phyloP scores from a whole-genome alignment of 2,888 invertebrate species.

The Polyommatus icarus region DNA sequence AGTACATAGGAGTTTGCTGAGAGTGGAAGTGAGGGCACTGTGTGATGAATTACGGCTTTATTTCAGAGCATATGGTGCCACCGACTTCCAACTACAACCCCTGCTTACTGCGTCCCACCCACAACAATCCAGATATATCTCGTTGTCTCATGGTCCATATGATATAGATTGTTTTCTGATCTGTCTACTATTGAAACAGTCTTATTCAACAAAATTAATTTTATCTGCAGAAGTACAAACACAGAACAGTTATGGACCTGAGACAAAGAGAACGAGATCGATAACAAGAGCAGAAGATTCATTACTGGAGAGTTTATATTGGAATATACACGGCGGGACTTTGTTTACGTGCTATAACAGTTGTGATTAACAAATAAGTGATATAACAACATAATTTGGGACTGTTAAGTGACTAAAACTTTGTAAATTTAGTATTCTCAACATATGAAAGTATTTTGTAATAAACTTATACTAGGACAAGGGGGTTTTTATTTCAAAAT shows the following conservation, averaged over 20 bases:
- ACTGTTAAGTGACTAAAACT: constrained; percentile 41
- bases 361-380: constrained; percentile 54
- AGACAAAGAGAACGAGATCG: constrained; percentile 72
- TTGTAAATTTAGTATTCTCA: constrained; percentile 40
- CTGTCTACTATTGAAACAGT: constrained; percentile 45
- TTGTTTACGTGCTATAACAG: constrained; percentile 78
- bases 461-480: constrained; percentile 64
- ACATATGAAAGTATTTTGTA: constrained; percentile 51
- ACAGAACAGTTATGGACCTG: constrained; percentile 71
- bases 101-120: constrained; percentile 76
- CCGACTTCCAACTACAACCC: constrained; percentile 71
- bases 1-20: constrained; percentile 60
- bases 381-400: constrained; percentile 48
- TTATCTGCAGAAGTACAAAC: constrained; percentile 79
- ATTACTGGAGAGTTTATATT: constrained; percentile 79
- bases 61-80: constrained; percentile 79
- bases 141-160: constrained; percentile 83
- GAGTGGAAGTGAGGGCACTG: constrained; percentile 57
- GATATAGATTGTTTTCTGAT: constrained; percentile 69
- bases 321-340: constrained; percentile 83
- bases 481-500: constrained; percentile 62
- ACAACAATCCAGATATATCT: constrained; percentile 82
- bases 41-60: constrained; percentile 76
- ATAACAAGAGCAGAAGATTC: constrained; percentile 70
- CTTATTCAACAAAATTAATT: constrained; percentile 71